phyloP scores from a whole-genome alignment of 2,113 vertebrate species.

The Vimba vimba region DNA sequence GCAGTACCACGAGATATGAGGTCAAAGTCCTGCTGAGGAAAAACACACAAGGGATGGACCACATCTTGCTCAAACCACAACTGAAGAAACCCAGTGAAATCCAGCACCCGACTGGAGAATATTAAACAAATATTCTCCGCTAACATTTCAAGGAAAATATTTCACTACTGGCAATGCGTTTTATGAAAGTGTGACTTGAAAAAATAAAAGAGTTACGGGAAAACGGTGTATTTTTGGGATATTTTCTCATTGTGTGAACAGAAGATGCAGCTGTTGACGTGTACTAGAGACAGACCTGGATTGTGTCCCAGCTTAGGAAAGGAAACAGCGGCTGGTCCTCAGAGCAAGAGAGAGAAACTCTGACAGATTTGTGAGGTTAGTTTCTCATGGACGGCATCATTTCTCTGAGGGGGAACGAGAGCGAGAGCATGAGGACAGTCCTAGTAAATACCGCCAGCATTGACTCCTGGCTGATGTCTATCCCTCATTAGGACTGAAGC shows the following conservation, averaged over 20 bases:
- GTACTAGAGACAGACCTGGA: conserved; percentile 42
- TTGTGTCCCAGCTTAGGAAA: conserved; percentile 25
- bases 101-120: conserved; percentile 32
- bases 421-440: not conserved
- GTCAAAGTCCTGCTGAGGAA: conserved; percentile 12
- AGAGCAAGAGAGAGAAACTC: conserved; percentile 6
- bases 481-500: conserved; percentile 15
- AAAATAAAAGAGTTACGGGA: conserved; percentile 34
- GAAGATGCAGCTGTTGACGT: conserved; percentile 42
- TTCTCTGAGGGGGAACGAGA: conserved; percentile 7
- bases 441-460: conserved; percentile 5
- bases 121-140: conserved; percentile 46
- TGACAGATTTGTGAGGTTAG: conserved; percentile 51
- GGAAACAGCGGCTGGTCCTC: conserved; percentile 37
- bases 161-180: conserved; percentile 22
- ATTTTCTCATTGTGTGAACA: conserved; percentile 25
- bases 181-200: conserved; percentile 19
- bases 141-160: conserved; percentile 38
- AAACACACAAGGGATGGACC: not conserved
- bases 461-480: not conserved
- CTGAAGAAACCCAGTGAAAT: conserved; percentile 42
- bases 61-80: conserved; percentile 48
- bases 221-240: conserved; percentile 15
- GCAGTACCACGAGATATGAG: not conserved
- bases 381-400: conserved; percentile 28